These are phyloP conservation scores for Schrankia costaestrigalis DNA, from an alignment of 2,888 invertebrate species.

Conservation along the genomic window DNA sequence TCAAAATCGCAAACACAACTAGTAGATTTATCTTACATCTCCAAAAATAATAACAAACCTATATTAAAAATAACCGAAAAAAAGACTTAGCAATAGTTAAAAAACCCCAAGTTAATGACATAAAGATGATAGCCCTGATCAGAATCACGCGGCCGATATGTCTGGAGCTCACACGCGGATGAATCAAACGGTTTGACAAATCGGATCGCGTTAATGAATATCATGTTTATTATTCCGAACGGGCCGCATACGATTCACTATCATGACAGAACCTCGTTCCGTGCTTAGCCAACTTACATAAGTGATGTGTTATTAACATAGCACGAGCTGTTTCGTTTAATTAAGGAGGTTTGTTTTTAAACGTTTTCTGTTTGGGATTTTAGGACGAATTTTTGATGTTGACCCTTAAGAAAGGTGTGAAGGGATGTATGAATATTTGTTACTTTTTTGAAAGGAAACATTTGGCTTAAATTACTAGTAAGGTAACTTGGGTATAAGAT, in stretches of 20 bases:
- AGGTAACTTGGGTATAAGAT: too few species aligned
- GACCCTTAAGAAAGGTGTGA: too few species aligned
- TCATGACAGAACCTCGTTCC: slow-evolving; percentile 19
- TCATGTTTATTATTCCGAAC: slow-evolving; percentile 38
- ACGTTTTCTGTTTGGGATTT: too few species aligned
- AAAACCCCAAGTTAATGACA: slow-evolving; percentile 1
- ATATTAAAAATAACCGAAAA: not conserved
- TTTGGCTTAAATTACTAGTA: too few species aligned
- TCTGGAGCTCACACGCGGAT: slow-evolving; percentile 36
- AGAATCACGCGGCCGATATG: slow-evolving; percentile 33
- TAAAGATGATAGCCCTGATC: slow-evolving; percentile 25
- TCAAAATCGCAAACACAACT: slow-evolving; percentile 10
- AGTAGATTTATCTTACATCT: not conserved
- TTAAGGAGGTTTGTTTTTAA: too few species aligned
- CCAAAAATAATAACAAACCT: not conserved
- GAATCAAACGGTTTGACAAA: slow-evolving; percentile 48
- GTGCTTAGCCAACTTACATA: too few species aligned
- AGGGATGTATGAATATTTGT: too few species aligned
- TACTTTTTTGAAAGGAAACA: slow-evolving; percentile 11
- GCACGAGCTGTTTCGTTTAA: too few species aligned
- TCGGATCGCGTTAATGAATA: slow-evolving; percentile 43
- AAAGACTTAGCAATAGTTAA: slow-evolving; percentile 1
- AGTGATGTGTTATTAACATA: too few species aligned
- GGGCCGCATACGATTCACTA: slow-evolving; percentile 25
- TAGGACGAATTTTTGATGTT: too few species aligned